Conservation (phyloP, 2,797 vertebrate species). For the Phrynocephalus forsythii region DNA sequence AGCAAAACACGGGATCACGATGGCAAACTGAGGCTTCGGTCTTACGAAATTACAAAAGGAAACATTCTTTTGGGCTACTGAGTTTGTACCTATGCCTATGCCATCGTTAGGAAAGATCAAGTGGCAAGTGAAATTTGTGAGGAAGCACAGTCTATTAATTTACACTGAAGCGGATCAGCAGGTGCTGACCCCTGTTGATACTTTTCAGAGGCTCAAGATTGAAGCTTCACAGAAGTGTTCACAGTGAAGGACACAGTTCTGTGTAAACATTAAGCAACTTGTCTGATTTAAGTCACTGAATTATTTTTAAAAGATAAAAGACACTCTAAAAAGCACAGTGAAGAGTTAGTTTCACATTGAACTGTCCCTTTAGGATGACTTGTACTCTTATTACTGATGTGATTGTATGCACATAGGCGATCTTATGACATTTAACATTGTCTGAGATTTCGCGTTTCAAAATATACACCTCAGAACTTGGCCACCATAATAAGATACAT, state of each 20-base stretch:
- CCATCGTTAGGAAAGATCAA: neutral
- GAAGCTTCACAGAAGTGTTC: neutral
- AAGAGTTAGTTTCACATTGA: neutral
- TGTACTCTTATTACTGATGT: neutral
- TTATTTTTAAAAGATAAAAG: neutral
- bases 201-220: neutral
- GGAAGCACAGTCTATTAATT: neutral
- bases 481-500: neutral
- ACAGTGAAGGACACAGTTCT: neutral
- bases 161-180: neutral
- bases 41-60: neutral
- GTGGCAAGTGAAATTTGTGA: neutral
- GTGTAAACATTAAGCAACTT: slow-evolving; percentile 16
- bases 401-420: no score
- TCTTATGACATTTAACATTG: neutral
- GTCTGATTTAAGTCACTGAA: neutral
- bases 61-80: neutral
- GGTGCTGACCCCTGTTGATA: neutral
- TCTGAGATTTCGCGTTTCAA: slow-evolving; percentile 13
- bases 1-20: slow-evolving; percentile 18
- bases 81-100: slow-evolving; percentile 1
- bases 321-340: neutral
- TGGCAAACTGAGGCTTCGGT: slow-evolving; percentile 9
- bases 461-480: neutral
- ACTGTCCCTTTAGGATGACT: neutral